Evolutionary conservation across 1,140 invertebrate genomes (phyloP), one percentile per base, ranked within the genome.

Genomic region (Drosophila ananassae): DNA sequence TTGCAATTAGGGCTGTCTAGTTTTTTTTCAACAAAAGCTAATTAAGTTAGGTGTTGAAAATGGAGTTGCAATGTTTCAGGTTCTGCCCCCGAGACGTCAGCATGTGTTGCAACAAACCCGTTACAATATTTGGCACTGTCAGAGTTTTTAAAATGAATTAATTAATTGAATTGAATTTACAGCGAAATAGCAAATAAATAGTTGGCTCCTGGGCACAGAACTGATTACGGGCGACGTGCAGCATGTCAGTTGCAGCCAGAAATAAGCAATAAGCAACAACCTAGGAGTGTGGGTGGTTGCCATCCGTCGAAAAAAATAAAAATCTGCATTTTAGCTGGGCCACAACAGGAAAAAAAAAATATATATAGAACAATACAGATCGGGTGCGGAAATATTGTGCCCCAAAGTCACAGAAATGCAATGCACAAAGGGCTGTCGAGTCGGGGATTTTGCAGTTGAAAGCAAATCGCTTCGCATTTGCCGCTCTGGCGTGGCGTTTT

Each of bases 361-460:
- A 21, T 30, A 57, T 69, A 28, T 74, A 50, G 44, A 52, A 51
- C 72, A 52, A 46, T 71, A 57, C 47, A 64, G 59, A 61, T 54
- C 54, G 54, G 39, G 78, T 57, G 67, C 39, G 54, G 55, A 71
- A 66, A 75, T 85, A 59, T 81, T 63, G 44, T 79, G 80, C 62
- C 67, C 76, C 77, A 76, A 67, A 79, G 80, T 73, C 67, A 63
- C 50, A 48, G 47, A 64, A 67, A 67, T 67, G 63, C 47, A n/a
- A 25, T 63, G 82, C 64, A 74, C 78, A 74, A 78, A 75, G 74
- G 73, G 58, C 47, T 73, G 53, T 55, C 51, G 54, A 21, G 53
- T 55, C 51, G 58, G 13, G 77, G 74, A 87, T 81, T 83, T 52
- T 22, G 56, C 56, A 59, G 57, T 46, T 76, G 74, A 76, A 76